Evolutionary conservation across 2,113 vertebrate genomes (phyloP).

Genomic region (Telmatochromis brachygnathus): DNA sequence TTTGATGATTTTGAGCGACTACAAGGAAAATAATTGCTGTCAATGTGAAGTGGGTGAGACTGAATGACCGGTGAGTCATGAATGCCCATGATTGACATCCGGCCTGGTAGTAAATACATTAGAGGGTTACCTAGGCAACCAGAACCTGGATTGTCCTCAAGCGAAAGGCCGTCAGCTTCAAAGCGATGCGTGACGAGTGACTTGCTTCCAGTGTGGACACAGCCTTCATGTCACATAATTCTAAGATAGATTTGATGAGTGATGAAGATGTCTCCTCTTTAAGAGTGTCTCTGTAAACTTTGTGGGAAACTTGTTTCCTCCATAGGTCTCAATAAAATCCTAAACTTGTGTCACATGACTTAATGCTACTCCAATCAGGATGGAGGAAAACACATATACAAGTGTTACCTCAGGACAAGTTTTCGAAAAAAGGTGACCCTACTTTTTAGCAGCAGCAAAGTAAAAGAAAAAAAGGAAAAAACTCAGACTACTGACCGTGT

Average conservation of each 20-base stretch:
- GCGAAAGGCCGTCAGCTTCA: not conserved
- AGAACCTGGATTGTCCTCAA: not conserved
- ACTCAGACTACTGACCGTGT: not conserved
- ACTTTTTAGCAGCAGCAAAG: not conserved
- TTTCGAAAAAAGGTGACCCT: not conserved
- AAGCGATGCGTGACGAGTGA: not conserved
- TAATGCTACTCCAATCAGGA: not conserved
- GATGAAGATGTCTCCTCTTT: not conserved
- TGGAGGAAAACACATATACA: not conserved
- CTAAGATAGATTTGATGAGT: not conserved
- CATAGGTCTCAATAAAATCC: not conserved
- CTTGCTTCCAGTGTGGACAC: not conserved
- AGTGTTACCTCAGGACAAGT: not conserved
- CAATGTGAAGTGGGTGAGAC: not conserved
- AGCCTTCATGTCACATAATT: not conserved
- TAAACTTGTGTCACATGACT: not conserved
- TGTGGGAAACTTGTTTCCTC: not conserved
- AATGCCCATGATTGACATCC: not conserved
- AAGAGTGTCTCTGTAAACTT: not conserved
- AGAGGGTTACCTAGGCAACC: not conserved
- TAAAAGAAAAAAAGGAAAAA: not conserved
- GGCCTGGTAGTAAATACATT: not conserved
- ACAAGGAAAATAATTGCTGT: not conserved
- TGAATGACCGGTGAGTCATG: not conserved
- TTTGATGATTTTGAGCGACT: not conserved